Percentiles rank a stretch among this genome's conserved stretches.
Evolutionary conservation across 2,113 vertebrate species (phyloP).

Genomic region (Spea multiplicata): DNA sequence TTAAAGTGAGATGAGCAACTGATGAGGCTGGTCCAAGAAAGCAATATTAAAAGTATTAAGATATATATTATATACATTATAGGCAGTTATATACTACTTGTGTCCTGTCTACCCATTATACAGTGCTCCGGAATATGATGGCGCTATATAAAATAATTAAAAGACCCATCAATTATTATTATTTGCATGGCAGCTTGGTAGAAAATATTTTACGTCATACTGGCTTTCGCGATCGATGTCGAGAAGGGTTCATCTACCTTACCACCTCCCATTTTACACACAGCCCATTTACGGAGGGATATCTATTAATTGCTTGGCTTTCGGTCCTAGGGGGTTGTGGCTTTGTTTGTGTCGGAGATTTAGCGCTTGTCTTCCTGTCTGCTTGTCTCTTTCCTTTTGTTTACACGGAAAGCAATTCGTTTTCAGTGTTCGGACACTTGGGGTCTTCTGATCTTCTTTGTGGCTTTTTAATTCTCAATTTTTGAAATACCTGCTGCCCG

Average conservation of each 20-base stretch:
- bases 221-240: not conserved
- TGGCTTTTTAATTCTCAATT: slow-evolving; percentile 22
- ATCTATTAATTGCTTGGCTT: slow-evolving; percentile 12
- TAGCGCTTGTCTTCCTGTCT: slow-evolving; percentile 26
- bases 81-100: no score
- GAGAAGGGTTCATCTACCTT: slow-evolving; percentile 13
- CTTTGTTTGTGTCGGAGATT: slow-evolving; percentile 19
- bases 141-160: no score
- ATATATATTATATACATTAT: no score
- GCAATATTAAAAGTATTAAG: no score
- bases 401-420: slow-evolving; percentile 20
- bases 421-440: slow-evolving; percentile 16
- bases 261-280: not conserved
- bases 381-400: slow-evolving; percentile 17
- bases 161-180: no score
- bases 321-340: not conserved
- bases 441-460: not conserved
- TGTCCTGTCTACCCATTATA: no score
- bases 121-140: no score
- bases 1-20: no score
- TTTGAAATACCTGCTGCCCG: slow-evolving; percentile 23
- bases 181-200: not conserved
- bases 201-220: not conserved
- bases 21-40: no score
- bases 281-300: not conserved